phyloP scores from a whole-genome alignment of 1,140 invertebrate species.

The Magallana ariakensis region DNA sequence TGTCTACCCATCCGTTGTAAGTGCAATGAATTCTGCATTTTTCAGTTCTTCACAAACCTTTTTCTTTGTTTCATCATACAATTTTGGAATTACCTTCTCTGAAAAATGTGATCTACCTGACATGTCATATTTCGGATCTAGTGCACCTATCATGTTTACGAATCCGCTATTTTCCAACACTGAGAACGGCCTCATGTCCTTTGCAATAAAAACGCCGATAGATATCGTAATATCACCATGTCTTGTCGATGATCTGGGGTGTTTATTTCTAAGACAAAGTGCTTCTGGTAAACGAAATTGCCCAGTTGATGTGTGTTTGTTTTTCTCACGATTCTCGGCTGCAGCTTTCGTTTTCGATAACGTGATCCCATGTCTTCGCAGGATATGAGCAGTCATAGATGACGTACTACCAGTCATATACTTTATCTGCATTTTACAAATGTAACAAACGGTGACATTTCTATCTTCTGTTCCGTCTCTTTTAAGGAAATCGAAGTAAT shows the following conservation, averaged over 20 bases:
- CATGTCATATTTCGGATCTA: constrained; percentile 62
- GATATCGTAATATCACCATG: constrained; percentile 38
- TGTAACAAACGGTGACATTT: too few relatives aligned
- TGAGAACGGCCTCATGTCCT: constrained; percentile 65
- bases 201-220: constrained; percentile 58
- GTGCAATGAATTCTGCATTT: constrained; percentile 50
- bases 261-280: constrained; percentile 29
- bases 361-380: too few relatives aligned
- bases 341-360: too few relatives aligned
- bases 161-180: constrained; percentile 66
- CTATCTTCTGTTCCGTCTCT: too few relatives aligned
- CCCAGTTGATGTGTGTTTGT: too few relatives aligned
- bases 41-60: constrained; percentile 36
- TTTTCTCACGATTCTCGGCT: too few relatives aligned
- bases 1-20: constrained; percentile 70
- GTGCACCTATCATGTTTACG: constrained; percentile 53
- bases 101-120: constrained; percentile 57
- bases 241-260: not conserved
- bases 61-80: constrained; percentile 56
- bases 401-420: too few relatives aligned
- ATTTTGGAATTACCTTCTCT: constrained; percentile 60
- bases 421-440: too few relatives aligned
- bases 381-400: too few relatives aligned
- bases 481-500: too few relatives aligned
- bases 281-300: constrained; percentile 38